Evolutionary conservation across 2,888 invertebrate genomes (phyloP), one percentile per base, ranked within the genome.

Genomic region (Lepas anatifera): DNA sequence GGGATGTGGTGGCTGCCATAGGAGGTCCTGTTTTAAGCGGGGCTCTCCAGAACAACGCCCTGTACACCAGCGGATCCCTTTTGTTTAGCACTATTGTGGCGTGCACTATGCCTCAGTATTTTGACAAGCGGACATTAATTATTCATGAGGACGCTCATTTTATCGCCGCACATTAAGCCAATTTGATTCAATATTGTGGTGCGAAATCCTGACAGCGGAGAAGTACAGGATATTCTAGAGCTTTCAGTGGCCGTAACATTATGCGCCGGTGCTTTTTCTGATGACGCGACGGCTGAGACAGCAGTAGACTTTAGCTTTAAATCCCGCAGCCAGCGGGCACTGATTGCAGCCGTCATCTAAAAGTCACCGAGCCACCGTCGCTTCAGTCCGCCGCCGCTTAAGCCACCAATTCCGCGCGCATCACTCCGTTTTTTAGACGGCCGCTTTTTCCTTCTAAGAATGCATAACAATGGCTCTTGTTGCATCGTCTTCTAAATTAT

Each of bases 401-500:
- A 32, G 16, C 32, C 32, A 22, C 58, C 58, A 58, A 58, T 58
- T 58, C 16, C 58, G 58, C 29, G n/a, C n/a, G n/a, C 58, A 32
- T 58, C 32, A 32, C 32, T 32, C 58, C 32, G 58, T 58, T 58
- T 58, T 27, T n/a, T 32, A 29, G 32, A 16, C 32, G 32, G 58
- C 32, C 29, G 29, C 32, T 58, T 58, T 58, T 22, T 22, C 32
- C 58, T 32, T 13, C 29, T 10, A 10, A 27, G 58, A 32, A 58
- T 58, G 27, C 58, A 29, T 58, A 27, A 58, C 58, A 58, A 58
- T 58, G 58, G 58, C 58, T 32, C 58, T 58, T 58, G 58, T 32
- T 18, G 58, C 32, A 32, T 58, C 58, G 58, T 32, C 58, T 58
- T 58, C 32, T 32, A 58, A 58, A 58, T 58, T 58, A 58, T 58